Percentiles rank a stretch among this genome's conserved stretches.
phyloP scores from a whole-genome alignment of 2,888 invertebrate genomes.

The Sphinx pinastri region DNA sequence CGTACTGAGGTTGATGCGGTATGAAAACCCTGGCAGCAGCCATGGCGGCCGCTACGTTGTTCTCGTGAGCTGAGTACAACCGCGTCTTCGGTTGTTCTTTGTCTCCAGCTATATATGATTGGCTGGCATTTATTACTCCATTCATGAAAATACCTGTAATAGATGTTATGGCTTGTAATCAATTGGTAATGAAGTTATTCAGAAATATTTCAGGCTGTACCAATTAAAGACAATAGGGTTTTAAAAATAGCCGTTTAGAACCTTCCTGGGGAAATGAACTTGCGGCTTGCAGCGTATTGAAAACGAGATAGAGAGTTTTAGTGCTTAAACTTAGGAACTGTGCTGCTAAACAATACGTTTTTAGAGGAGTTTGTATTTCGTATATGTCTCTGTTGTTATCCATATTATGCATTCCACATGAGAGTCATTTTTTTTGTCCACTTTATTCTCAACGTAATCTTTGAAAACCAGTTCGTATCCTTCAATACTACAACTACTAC shows the following conservation, averaged over 20 bases:
- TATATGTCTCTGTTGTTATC: too few species aligned
- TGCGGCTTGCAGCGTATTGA: too few species aligned
- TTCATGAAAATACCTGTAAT: conserved; percentile 75
- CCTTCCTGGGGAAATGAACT: too few species aligned
- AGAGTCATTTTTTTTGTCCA: too few species aligned
- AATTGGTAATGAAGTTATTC: background rate
- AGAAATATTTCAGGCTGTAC: background rate
- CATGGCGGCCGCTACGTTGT: conserved; percentile 85
- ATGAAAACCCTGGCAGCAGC: conserved; percentile 81
- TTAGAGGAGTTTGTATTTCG: too few species aligned
- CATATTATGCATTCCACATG: too few species aligned
- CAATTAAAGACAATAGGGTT: background rate
- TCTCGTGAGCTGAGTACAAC: conserved; percentile 86
- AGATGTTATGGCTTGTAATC: conserved; percentile 13
- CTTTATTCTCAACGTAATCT: too few species aligned
- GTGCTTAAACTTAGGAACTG: too few species aligned
- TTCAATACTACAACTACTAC: too few species aligned
- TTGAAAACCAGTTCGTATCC: too few species aligned
- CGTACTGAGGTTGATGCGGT: conserved; percentile 84
- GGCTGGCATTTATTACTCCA: conserved; percentile 77
- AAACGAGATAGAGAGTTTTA: too few species aligned
- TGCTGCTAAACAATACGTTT: too few species aligned
- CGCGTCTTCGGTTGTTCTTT: conserved; percentile 68
- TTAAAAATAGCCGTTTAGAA: background rate
- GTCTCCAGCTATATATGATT: conserved; percentile 66